Conservation (phyloP, 2,888 invertebrate genomes). For the Megalurothrips usitatus region DNA sequence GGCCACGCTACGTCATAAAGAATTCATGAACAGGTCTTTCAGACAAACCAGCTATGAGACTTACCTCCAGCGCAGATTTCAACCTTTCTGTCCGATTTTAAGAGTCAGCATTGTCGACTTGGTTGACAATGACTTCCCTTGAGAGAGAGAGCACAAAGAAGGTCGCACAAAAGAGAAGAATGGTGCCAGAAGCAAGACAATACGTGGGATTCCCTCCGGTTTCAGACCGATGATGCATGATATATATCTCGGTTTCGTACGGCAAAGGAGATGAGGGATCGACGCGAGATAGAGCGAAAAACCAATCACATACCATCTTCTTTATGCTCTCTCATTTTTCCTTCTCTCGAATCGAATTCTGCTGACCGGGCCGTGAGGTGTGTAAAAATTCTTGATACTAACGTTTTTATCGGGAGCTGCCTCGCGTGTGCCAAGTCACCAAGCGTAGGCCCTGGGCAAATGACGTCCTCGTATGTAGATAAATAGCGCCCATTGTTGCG, state of each 20-base stretch:
- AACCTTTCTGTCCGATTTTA: too few species aligned
- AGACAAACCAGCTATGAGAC: too few species aligned
- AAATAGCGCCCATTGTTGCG: not conserved
- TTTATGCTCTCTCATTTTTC: not conserved
- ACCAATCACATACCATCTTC: not conserved
- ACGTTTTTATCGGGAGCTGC: too few species aligned
- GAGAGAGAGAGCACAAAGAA: not conserved
- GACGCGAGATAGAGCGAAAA: not conserved
- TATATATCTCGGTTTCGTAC: not conserved
- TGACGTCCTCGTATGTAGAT: not conserved
- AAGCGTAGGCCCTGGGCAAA: not conserved
- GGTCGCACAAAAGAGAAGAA: not conserved
- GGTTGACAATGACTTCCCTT: not conserved
- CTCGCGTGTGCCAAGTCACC: too few species aligned
- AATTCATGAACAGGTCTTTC: too few species aligned
- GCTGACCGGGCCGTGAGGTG: not conserved
- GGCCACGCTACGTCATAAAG: too few species aligned
- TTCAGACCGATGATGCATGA: not conserved
- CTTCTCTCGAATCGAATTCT: not conserved
- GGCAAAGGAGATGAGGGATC: not conserved
- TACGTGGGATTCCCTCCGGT: not conserved
- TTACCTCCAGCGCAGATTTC: too few species aligned
- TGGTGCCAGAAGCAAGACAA: slow-evolving; percentile 9
- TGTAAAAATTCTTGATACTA: too few species aligned
- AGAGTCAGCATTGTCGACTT: too few species aligned